These are phyloP conservation scores for Mesodorylaimus sp. DNA, from an alignment of 2,888 invertebrate genomes.

Conservation along the genomic window DNA sequence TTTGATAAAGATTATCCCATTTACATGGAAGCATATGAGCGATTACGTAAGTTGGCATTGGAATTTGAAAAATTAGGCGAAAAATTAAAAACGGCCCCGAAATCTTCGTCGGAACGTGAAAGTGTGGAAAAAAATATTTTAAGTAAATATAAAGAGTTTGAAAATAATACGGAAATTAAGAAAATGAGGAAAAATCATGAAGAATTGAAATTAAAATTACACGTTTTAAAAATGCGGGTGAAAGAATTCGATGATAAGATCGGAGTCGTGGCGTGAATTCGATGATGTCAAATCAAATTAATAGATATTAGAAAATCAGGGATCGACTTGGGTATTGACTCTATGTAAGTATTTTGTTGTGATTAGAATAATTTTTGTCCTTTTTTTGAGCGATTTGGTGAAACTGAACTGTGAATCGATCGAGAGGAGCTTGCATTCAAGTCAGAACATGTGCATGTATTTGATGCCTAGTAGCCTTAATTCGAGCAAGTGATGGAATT, in stretches of 20 bases:
- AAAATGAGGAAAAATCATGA: background rate
- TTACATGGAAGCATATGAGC: background rate
- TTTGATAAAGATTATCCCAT: background rate
- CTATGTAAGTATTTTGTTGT: too few relatives aligned
- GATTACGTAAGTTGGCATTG: background rate
- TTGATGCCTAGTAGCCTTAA: too few relatives aligned
- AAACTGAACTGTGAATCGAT: too few relatives aligned
- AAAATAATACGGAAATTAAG: background rate
- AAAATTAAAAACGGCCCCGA: background rate
- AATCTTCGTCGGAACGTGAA: background rate
- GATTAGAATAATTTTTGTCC: too few relatives aligned
- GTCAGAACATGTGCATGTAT: too few relatives aligned
- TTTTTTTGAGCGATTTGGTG: too few relatives aligned
- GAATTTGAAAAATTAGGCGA: conserved; percentile 5
- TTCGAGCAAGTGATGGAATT: too few relatives aligned
- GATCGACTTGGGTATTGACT: too few relatives aligned
- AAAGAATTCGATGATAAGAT: conserved; percentile 2
- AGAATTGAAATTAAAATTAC: background rate
- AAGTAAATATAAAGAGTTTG: background rate
- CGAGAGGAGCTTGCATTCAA: too few relatives aligned
- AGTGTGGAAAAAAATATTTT: background rate
- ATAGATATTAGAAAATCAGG: too few relatives aligned
- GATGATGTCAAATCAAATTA: too few relatives aligned
- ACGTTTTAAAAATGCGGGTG: background rate
- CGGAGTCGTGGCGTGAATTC: too few relatives aligned